A percentile compares a stretch with the other conserved stretches of the same genome.
Conservation (phyloP, 2,797 vertebrate genomes). For the Peromyscus aztecus region DNA sequence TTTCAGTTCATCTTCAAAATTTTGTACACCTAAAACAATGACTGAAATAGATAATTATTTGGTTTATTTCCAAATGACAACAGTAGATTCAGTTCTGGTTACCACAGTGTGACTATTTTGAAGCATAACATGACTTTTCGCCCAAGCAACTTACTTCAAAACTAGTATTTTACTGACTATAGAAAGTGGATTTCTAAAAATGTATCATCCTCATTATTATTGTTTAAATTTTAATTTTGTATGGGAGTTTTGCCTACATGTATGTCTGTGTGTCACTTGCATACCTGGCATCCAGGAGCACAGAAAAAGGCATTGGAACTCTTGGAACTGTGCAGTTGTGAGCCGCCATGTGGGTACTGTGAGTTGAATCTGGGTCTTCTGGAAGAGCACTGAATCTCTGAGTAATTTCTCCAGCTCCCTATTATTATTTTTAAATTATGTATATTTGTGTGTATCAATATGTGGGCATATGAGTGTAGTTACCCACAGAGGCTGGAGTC, state of each 20-base stretch:
- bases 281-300: neutral
- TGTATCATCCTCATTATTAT: neutral
- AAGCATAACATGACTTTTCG: conserved; percentile 12
- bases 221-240: neutral
- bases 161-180: neutral
- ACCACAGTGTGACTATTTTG: neutral
- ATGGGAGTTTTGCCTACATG: neutral
- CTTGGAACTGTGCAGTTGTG: no score
- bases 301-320: neutral
- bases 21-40: conserved; percentile 81
- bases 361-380: neutral
- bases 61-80: conserved; percentile 79
- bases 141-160: neutral
- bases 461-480: neutral
- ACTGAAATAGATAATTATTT: conserved; percentile 84
- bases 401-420: neutral
- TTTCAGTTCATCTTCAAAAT: conserved; percentile 84
- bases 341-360: no score
- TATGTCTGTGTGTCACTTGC: neutral
- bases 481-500: neutral
- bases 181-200: neutral
- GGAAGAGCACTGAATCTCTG: neutral
- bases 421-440: neutral
- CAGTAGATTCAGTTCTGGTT: conserved; percentile 71
- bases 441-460: neutral